Conservation (phyloP, 2,888 invertebrate species). For the Cheilosia variabilis region DNA sequence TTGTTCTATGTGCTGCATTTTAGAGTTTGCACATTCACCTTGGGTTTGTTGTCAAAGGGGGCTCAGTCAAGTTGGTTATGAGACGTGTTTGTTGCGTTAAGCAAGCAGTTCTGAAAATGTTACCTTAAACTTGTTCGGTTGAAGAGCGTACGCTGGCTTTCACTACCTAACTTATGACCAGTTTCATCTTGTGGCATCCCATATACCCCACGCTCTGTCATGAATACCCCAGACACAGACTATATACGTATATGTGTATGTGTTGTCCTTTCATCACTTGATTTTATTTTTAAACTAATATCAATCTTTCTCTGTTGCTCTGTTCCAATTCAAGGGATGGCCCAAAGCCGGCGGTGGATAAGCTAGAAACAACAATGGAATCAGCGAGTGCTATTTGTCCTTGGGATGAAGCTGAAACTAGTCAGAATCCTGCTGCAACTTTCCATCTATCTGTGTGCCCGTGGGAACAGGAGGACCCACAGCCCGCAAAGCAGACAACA, state of each 20-base stretch:
- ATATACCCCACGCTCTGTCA: too few relatives aligned
- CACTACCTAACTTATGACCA: too few relatives aligned
- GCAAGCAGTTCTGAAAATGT: too few relatives aligned
- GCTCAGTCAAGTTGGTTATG: neutral
- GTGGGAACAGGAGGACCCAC: conserved; percentile 80
- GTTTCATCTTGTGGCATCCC: too few relatives aligned
- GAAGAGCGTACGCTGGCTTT: too few relatives aligned
- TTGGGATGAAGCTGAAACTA: conserved; percentile 78
- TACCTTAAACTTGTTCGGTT: too few relatives aligned
- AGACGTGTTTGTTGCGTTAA: too few relatives aligned
- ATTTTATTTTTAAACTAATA: neutral
- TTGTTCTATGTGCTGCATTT: neutral
- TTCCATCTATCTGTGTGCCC: conserved; percentile 81
- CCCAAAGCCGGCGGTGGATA: conserved; percentile 51
- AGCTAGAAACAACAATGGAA: conserved; percentile 80
- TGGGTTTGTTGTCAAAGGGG: neutral
- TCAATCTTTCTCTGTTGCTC: too few relatives aligned
- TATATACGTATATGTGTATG: too few relatives aligned
- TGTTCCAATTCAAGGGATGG: conserved; percentile 44
- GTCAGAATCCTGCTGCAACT: conserved; percentile 70
- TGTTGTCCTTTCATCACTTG: neutral
- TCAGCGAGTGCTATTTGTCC: conserved; percentile 81
- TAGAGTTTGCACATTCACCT: neutral
- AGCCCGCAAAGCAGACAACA: conserved; percentile 36
- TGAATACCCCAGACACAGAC: too few relatives aligned